phyloP scores from a whole-genome alignment of 1,140 invertebrate species.

The Hyposmocoma kahamanoa region DNA sequence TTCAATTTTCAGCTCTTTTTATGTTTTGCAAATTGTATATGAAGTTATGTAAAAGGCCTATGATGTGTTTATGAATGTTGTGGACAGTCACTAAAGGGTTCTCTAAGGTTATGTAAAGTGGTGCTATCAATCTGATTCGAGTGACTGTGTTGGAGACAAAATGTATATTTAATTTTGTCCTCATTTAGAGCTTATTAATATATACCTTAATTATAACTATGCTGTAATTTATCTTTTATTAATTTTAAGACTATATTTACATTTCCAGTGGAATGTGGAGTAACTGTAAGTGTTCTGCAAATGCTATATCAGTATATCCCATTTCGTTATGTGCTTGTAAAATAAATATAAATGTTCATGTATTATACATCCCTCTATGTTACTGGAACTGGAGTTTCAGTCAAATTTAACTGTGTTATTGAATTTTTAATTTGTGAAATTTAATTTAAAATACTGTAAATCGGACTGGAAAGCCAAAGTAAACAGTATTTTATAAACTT shows the following conservation, averaged over 20 bases:
- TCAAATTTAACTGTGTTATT: constrained; percentile 63
- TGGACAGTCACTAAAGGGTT: too few relatives aligned
- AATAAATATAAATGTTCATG: constrained; percentile 40
- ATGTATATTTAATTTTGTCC: constrained; percentile 62
- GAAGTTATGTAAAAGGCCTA: neutral
- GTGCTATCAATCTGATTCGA: constrained; percentile 58
- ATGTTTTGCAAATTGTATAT: too few relatives aligned
- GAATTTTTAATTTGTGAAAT: constrained; percentile 61
- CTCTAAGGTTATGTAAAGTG: constrained; percentile 57
- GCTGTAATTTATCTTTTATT: constrained; percentile 67
- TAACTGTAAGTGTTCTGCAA: constrained; percentile 33
- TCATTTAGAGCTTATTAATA: constrained; percentile 72
- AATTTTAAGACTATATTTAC: constrained; percentile 57
- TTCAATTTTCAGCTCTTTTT: too few relatives aligned
- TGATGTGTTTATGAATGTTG: too few relatives aligned
- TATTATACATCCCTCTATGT: constrained; percentile 45
- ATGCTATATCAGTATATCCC: constrained; percentile 24
- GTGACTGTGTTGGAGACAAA: constrained; percentile 54
- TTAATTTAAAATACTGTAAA: constrained; percentile 66
- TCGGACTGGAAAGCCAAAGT: constrained; percentile 70
- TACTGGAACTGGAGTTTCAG: constrained; percentile 49
- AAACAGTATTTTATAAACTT: constrained; percentile 68
- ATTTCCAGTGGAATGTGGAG: constrained; percentile 33
- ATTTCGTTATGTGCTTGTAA: constrained; percentile 40
- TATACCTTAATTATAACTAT: constrained; percentile 60